Conservation (phyloP, 2,797 vertebrate genomes). For the Microtus agrestis region DNA sequence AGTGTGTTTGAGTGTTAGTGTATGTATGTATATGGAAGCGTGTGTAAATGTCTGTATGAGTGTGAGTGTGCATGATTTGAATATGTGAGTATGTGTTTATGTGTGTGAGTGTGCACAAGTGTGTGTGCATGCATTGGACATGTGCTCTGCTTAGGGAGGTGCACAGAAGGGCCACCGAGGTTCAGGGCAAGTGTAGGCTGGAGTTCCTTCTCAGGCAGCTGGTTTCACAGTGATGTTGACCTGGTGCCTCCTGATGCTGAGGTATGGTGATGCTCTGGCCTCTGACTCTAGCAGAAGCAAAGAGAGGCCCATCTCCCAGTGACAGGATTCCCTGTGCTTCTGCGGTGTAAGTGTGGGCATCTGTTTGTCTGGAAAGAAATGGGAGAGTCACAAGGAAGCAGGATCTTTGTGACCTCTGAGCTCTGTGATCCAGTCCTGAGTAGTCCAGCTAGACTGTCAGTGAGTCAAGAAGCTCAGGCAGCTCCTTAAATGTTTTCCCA, state of each 20-base stretch:
- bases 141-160: background rate
- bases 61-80: background rate
- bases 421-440: background rate
- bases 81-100: background rate
- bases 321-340: background rate
- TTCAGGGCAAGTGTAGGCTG: background rate
- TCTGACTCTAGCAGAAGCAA: background rate
- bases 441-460: background rate
- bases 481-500: background rate
- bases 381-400: background rate
- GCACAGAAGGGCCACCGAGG: background rate
- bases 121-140: background rate
- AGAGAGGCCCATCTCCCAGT: background rate
- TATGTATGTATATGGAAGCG: background rate
- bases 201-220: background rate
- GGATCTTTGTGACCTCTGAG: background rate
- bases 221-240: background rate
- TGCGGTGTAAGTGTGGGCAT: background rate
- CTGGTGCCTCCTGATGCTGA: background rate
- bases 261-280: fast-evolving
- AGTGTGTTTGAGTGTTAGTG: background rate
- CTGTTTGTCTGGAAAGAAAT: background rate
- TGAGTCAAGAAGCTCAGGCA: background rate
- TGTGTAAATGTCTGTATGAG: background rate
- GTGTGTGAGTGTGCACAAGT: background rate